A percentile compares a stretch with the other conserved stretches of the same genome.
These are phyloP conservation scores for Siphonodentalium dalli DNA, from an alignment of 2,888 invertebrate species.

Conservation along the genomic window DNA sequence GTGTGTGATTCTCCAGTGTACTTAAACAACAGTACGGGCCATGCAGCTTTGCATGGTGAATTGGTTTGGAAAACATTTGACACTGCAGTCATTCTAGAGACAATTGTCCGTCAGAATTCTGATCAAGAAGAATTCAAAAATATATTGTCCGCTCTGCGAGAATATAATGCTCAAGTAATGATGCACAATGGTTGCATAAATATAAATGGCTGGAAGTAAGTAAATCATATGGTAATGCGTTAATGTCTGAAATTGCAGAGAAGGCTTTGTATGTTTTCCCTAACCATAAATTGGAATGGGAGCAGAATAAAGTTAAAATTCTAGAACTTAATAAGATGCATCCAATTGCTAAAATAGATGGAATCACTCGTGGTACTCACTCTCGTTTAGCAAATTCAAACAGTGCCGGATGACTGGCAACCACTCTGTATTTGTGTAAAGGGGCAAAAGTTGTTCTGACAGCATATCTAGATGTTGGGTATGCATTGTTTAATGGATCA, in stretches of 20 bases:
- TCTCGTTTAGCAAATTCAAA: slow-evolving; percentile 5
- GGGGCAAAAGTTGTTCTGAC: slow-evolving; percentile 11
- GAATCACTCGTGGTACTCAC: slow-evolving; percentile 3
- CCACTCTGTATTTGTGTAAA: slow-evolving; percentile 2
- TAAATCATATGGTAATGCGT: slow-evolving; percentile 6
- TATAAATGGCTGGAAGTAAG: slow-evolving; percentile 19
- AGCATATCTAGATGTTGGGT: no score
- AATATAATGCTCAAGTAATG: slow-evolving; percentile 8
- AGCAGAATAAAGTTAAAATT: slow-evolving; percentile 24
- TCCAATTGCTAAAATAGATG: slow-evolving; percentile 20
- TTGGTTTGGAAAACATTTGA: slow-evolving; percentile 28
- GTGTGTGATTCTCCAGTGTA: slow-evolving; percentile 26
- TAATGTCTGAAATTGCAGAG: slow-evolving; percentile 13
- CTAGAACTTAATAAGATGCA: slow-evolving; percentile 9
- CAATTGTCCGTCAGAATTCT: slow-evolving; percentile 19
- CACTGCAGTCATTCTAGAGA: slow-evolving; percentile 17
- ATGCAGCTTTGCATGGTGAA: slow-evolving; percentile 27
- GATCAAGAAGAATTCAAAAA: slow-evolving; percentile 3
- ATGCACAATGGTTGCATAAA: slow-evolving; percentile 24
- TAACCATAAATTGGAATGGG: slow-evolving; percentile 19
- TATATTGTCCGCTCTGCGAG: background rate
- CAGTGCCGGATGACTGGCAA: no score
- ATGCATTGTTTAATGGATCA: slow-evolving; percentile 11
- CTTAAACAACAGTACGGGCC: background rate
- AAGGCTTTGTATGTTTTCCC: slow-evolving; percentile 28